These are phyloP conservation scores for Clarias pachynema DNA, from an alignment of 2,797 vertebrate genomes.

Conservation along the genomic window DNA sequence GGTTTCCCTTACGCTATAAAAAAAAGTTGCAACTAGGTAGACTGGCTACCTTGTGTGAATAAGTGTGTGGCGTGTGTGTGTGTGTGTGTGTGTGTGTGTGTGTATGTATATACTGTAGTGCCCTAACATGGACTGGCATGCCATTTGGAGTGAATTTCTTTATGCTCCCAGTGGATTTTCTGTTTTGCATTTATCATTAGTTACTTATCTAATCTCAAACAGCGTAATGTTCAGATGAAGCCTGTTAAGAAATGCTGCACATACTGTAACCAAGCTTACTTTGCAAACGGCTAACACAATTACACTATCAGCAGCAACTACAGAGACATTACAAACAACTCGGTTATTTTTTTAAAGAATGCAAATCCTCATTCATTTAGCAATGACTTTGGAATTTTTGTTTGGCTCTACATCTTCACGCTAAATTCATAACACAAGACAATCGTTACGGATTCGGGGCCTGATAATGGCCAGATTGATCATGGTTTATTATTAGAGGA, in stretches of 20 bases:
- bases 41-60: not conserved
- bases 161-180: not conserved
- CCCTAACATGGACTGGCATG: not conserved
- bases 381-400: not conserved
- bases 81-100: not conserved
- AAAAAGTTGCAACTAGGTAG: not conserved
- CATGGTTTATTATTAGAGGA: conserved; percentile 16
- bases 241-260: not conserved
- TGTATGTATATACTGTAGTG: not conserved
- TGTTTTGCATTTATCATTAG: not conserved
- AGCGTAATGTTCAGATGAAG: not conserved
- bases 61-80: not conserved
- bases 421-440: not conserved
- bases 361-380: not conserved
- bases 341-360: too few relatives aligned
- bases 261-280: too few relatives aligned
- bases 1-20: not conserved
- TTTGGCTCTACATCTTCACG: not conserved
- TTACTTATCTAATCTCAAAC: not conserved
- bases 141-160: not conserved
- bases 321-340: not conserved
- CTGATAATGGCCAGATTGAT: not conserved
- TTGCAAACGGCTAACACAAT: not conserved
- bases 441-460: not conserved
- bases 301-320: not conserved